phyloP scores from a whole-genome alignment of 2,797 vertebrate genomes.

The Melanotaenia pygmaea region DNA sequence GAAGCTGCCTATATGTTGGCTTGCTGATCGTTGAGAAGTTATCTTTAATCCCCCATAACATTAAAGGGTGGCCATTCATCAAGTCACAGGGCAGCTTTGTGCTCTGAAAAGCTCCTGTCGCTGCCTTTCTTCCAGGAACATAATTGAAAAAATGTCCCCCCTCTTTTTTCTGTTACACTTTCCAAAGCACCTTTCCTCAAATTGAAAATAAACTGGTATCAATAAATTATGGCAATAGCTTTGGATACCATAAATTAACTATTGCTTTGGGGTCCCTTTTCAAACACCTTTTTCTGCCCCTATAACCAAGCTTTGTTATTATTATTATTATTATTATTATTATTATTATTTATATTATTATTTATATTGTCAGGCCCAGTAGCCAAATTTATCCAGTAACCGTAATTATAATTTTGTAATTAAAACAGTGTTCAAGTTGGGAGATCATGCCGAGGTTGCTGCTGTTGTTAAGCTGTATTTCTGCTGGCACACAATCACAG shows the following conservation, averaged over 20 bases:
- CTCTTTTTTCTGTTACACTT: conserved; percentile 46
- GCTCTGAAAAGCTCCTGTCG: conserved; percentile 78
- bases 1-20: conserved; percentile 81
- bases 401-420: conserved; percentile 73
- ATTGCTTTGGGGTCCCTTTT: conserved; percentile 51
- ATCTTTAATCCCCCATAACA: conserved; percentile 87
- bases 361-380: no score
- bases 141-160: conserved; percentile 77
- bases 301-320: conserved; percentile 38
- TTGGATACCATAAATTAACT: conserved; percentile 69
- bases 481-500: conserved; percentile 61
- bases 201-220: conserved; percentile 78
- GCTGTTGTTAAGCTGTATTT: conserved; percentile 65
- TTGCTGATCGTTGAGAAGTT: conserved; percentile 83
- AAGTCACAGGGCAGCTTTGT: conserved; percentile 82
- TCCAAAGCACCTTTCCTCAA: conserved; percentile 64
- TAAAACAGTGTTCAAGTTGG: conserved; percentile 74
- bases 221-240: conserved; percentile 78
- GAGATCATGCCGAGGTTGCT: conserved; percentile 66
- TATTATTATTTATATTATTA: no score
- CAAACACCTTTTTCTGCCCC: conserved; percentile 37
- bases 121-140: conserved; percentile 69
- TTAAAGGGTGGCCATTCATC: conserved; percentile 85
- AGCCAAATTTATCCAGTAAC: conserved; percentile 60
- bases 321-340: no score